A percentile compares a stretch with the other conserved stretches of the same genome.
phyloP scores from a whole-genome alignment of 2,888 invertebrate genomes.

The Aporophyla lueneburgensis region DNA sequence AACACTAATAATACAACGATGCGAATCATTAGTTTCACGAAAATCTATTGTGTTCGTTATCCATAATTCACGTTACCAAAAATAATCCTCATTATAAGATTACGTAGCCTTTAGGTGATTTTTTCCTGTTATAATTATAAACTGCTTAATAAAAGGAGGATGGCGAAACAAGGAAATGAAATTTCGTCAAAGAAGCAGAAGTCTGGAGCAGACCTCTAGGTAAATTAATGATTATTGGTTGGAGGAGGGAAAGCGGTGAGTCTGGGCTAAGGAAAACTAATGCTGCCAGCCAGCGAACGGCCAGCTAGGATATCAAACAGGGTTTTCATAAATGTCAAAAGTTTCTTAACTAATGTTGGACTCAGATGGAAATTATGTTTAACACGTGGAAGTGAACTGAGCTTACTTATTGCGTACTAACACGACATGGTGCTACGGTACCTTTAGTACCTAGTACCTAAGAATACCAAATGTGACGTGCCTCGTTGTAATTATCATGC shows the following conservation, averaged over 20 bases:
- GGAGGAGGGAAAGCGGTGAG: slow-evolving; percentile 44
- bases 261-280: slow-evolving; percentile 57
- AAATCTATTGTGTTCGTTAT: slow-evolving; percentile 54
- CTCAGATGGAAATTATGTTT: slow-evolving; percentile 21
- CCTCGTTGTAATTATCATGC: neutral
- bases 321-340: slow-evolving; percentile 53
- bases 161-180: slow-evolving; percentile 66
- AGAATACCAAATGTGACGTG: slow-evolving; percentile 12
- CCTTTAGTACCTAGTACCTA: slow-evolving; percentile 28
- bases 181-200: slow-evolving; percentile 71
- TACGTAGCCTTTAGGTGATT: slow-evolving; percentile 27
- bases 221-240: slow-evolving; percentile 75
- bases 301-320: slow-evolving; percentile 34
- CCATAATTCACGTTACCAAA: slow-evolving; percentile 48
- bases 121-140: slow-evolving; percentile 60
- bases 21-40: slow-evolving; percentile 53
- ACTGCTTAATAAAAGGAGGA: slow-evolving; percentile 52
- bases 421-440: slow-evolving; percentile 1
- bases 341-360: slow-evolving; percentile 41
- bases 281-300: slow-evolving; percentile 35
- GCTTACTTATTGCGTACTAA: slow-evolving; percentile 21
- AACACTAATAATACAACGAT: slow-evolving; percentile 47
- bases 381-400: slow-evolving; percentile 6
- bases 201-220: slow-evolving; percentile 67
- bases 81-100: slow-evolving; percentile 25